These are phyloP conservation scores for Eolophus roseicapilla DNA, from an alignment of 2,113 vertebrate species.

Conservation along the genomic window DNA sequence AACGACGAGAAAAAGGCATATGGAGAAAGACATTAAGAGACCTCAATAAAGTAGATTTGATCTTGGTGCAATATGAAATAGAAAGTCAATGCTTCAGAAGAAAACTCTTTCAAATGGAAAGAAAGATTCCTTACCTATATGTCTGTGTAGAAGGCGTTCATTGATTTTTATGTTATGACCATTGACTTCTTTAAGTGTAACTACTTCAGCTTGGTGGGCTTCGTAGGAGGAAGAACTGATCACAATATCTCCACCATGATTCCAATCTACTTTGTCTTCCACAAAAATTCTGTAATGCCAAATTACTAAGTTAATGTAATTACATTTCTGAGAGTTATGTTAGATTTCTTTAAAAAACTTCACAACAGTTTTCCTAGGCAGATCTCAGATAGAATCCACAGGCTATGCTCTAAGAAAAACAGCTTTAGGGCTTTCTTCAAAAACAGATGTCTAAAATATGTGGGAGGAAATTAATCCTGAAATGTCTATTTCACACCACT, in stretches of 20 bases:
- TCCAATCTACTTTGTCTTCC: constrained; percentile 70
- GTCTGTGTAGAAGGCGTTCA: constrained; percentile 63
- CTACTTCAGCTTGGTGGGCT: constrained; percentile 72
- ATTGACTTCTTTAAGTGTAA: constrained; percentile 67
- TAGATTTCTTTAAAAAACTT: neutral
- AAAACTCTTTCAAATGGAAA: neutral
- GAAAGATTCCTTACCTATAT: constrained; percentile 64
- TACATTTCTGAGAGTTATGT: neutral
- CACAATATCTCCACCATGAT: constrained; percentile 49
- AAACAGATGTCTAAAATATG: constrained; percentile 10
- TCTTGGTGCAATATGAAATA: neutral
- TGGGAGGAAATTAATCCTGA: constrained; percentile 5
- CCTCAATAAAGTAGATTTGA: neutral
- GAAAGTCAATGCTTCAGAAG: neutral
- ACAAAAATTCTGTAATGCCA: constrained; percentile 69
- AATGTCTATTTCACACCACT: neutral
- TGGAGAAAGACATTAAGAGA: neutral
- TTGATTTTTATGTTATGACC: constrained; percentile 52
- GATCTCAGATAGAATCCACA: neutral
- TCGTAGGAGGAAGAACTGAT: constrained; percentile 78
- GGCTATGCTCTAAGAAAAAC: neutral
- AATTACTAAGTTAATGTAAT: neutral
- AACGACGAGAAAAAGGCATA: neutral
- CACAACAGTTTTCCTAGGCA: neutral
- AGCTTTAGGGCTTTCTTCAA: neutral